Conservation (phyloP, 2,113 vertebrate genomes). For the Chaetorhynchus papuensis region DNA sequence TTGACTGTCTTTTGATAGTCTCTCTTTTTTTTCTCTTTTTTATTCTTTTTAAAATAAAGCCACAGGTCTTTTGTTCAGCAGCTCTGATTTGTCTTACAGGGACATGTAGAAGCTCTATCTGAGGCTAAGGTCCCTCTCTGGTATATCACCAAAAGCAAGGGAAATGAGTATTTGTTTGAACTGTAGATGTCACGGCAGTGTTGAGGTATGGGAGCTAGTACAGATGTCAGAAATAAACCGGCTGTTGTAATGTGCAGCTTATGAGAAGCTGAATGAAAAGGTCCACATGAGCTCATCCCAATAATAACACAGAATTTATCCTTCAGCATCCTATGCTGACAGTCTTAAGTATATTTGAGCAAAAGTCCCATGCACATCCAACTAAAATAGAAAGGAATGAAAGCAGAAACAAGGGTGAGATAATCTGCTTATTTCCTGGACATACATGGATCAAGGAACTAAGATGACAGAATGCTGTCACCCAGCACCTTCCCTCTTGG, state of each 20-base stretch:
- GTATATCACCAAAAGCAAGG: not conserved
- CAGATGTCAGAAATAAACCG: not conserved
- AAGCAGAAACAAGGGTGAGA: not conserved
- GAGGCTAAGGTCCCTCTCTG: not conserved
- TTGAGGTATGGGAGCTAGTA: not conserved
- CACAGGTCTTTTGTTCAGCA: not conserved
- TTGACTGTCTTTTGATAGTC: not conserved
- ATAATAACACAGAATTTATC: not conserved
- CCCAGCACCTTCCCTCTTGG: fast-evolving
- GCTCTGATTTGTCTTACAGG: not conserved
- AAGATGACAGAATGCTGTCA: not conserved
- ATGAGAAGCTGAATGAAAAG: not conserved
- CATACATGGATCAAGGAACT: not conserved
- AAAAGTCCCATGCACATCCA: not conserved
- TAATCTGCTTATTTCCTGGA: not conserved
- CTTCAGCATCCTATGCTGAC: not conserved
- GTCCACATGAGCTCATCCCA: not conserved
- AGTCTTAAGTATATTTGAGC: not conserved
- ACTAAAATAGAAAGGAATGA: not conserved
- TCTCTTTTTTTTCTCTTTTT: not conserved
- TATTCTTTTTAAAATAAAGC: not conserved
- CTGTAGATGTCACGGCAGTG: not conserved
- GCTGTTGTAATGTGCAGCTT: not conserved
- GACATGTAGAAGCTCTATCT: not conserved
- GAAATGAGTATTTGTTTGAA: not conserved